Percentiles rank a stretch among this genome's conserved stretches.
Conservation (phyloP, 2,888 invertebrate genomes). For the Mimachlamys varia region DNA sequence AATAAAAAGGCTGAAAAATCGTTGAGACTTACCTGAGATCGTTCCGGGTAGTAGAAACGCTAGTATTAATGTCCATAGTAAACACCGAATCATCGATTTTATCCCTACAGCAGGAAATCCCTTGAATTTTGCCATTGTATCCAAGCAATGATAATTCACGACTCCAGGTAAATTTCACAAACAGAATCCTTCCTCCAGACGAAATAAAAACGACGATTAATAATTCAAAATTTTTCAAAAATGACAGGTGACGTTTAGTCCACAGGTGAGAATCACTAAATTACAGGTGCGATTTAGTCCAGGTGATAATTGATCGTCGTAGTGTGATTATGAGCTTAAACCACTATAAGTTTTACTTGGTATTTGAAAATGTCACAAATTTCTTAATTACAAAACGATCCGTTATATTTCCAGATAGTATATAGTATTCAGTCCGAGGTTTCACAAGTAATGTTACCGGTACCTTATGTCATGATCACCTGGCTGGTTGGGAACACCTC, state of each 20-base stretch:
- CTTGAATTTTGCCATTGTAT: constrained; percentile 8
- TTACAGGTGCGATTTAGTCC: not conserved
- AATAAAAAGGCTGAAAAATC: constrained; percentile 7
- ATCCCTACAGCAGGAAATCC: not conserved
- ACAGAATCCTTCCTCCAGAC: not conserved
- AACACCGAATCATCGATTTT: not conserved
- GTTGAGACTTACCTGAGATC: constrained; percentile 10
- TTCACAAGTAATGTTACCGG: not conserved
- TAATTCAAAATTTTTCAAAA: not conserved
- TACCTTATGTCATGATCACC: not conserved
- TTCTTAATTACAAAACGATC: constrained; percentile 20
- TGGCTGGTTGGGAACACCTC: not conserved
- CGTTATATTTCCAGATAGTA: not conserved
- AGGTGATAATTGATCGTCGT: not conserved
- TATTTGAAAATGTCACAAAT: not conserved
- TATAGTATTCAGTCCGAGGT: not conserved
- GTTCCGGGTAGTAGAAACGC: not conserved
- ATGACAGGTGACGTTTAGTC: not conserved
- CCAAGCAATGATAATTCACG: not conserved
- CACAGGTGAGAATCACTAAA: not conserved
- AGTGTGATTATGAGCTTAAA: not conserved
- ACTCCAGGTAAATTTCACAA: not conserved
- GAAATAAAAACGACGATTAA: not conserved
- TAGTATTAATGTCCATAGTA: not conserved
- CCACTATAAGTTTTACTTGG: not conserved